Percentiles rank a stretch among this genome's conserved stretches.
phyloP scores from a whole-genome alignment of 2,113 vertebrate genomes.

The Erythrolamprus reginae region DNA sequence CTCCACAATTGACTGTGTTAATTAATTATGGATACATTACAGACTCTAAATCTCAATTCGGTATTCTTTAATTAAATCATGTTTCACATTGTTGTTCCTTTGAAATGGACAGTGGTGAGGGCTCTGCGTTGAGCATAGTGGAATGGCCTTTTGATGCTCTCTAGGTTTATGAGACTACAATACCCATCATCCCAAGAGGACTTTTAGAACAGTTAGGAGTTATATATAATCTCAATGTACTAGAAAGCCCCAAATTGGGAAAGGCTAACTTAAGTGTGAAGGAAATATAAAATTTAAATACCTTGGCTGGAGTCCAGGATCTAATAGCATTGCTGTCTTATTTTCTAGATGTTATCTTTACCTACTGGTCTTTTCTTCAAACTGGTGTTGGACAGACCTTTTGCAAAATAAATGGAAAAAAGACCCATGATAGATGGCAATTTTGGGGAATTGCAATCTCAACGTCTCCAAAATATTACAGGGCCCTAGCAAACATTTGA shows the following conservation, averaged over 20 bases:
- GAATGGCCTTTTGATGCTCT: background rate
- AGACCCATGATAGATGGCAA: background rate
- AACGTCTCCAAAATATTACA: background rate
- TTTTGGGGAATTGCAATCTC: background rate
- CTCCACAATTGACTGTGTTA: conserved; percentile 62
- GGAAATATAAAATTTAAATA: conserved; percentile 24
- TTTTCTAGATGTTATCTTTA: background rate
- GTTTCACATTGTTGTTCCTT: conserved; percentile 44
- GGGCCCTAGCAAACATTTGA: background rate
- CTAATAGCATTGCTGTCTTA: background rate
- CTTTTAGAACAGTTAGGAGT: background rate
- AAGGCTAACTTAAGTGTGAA: background rate
- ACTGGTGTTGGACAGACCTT: background rate
- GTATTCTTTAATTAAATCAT: conserved; percentile 29
- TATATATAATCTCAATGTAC: background rate
- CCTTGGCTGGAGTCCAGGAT: background rate
- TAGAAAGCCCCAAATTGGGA: background rate
- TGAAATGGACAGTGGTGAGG: background rate
- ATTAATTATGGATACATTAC: conserved; percentile 65
- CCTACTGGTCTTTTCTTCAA: background rate
- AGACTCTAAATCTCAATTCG: conserved; percentile 39
- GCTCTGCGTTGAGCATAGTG: background rate
- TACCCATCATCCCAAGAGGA: background rate
- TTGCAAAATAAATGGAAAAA: background rate
- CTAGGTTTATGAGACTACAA: background rate